Percentiles rank a stretch among this genome's conserved stretches.
phyloP scores from a whole-genome alignment of 2,113 vertebrate genomes.

The human region DNA sequence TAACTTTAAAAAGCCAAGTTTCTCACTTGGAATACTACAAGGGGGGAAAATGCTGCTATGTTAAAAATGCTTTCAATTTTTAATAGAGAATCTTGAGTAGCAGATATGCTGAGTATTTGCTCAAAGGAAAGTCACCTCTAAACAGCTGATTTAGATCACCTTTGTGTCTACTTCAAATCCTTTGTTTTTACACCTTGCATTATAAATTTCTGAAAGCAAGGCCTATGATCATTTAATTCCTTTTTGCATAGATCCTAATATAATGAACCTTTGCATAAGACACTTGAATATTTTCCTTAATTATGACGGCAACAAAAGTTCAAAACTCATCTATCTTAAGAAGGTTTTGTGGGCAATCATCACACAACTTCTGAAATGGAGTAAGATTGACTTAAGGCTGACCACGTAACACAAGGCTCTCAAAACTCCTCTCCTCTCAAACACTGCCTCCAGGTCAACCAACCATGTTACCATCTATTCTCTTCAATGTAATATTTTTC shows the following conservation, averaged over 20 bases:
- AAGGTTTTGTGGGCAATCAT: not conserved
- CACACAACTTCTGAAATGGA: not conserved
- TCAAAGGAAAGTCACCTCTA: slow-evolving; percentile 4
- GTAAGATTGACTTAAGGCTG: not conserved
- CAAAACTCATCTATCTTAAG: not conserved
- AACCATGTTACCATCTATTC: not conserved
- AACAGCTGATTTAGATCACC: not conserved
- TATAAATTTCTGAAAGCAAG: not conserved
- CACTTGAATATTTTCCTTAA: slow-evolving; percentile 37
- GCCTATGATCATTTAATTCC: not conserved
- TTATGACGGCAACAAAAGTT: not conserved
- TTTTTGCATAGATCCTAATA: not conserved
- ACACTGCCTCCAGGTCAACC: not conserved
- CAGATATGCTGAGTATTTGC: not conserved
- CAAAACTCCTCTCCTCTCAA: not conserved
- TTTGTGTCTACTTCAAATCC: not conserved
- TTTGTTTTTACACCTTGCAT: not conserved
- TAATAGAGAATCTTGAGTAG: slow-evolving; percentile 1
- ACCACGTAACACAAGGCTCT: not conserved
- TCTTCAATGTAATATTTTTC: not conserved
- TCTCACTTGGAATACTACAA: not conserved
- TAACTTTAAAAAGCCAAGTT: not conserved
- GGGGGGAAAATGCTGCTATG: not conserved
- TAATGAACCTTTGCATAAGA: not conserved
- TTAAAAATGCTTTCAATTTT: not conserved